phyloP scores from a whole-genome alignment of 2,113 vertebrate species.

The Dascyllus trimaculatus region DNA sequence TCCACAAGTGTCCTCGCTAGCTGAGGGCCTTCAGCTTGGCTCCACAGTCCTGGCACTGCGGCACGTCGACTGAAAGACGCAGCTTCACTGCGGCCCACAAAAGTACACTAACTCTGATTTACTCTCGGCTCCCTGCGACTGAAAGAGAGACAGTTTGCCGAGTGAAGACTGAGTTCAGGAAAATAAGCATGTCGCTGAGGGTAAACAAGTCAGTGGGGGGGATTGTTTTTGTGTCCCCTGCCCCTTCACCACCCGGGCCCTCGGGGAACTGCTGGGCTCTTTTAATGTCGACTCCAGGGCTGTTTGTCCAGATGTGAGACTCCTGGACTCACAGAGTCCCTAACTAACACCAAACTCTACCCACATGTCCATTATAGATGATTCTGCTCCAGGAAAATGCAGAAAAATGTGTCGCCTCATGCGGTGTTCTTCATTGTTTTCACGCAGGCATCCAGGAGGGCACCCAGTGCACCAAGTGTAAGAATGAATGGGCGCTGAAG shows the following conservation, averaged over 20 bases:
- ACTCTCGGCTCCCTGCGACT: not conserved
- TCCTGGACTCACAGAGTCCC: conserved; percentile 57
- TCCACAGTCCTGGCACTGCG: conserved; percentile 13
- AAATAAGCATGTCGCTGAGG: conserved; percentile 66
- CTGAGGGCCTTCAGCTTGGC: conserved; percentile 30
- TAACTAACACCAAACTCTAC: conserved; percentile 31
- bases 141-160: conserved; percentile 41
- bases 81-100: not conserved
- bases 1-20: conserved; percentile 38
- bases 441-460: conserved; percentile 96
- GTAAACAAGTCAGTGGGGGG: conserved; percentile 71
- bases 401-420: conserved; percentile 31
- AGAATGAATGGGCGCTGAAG: conserved; percentile 97
- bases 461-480: conserved; percentile 96
- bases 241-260: conserved; percentile 80
- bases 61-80: not conserved
- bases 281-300: conserved; percentile 86
- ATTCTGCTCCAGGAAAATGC: conserved; percentile 17
- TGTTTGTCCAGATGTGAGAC: conserved; percentile 94
- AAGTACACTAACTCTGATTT: not conserved
- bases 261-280: conserved; percentile 84
- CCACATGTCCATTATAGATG: conserved; percentile 36
- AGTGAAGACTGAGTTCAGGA: conserved; percentile 60
- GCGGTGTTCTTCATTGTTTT: conserved; percentile 44
- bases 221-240: conserved; percentile 75